phyloP scores from a whole-genome alignment of 2,888 invertebrate species.

The Tipula helvola region DNA sequence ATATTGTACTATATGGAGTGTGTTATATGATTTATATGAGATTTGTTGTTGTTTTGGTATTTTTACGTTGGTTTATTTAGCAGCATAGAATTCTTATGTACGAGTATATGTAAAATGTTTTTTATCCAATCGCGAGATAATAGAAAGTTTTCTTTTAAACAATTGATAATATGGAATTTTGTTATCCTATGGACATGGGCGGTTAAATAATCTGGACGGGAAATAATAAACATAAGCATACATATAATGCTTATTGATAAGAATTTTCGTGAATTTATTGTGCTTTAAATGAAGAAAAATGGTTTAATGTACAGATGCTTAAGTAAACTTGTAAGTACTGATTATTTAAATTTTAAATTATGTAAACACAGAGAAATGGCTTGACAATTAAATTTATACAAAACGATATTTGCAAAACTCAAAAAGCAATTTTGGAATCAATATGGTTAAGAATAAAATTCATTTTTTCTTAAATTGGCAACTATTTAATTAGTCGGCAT shows the following conservation, averaged over 20 bases:
- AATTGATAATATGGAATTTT: neutral
- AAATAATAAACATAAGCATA: neutral
- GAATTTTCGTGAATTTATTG: neutral
- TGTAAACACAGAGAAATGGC: too few species aligned
- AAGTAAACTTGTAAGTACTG: too few species aligned
- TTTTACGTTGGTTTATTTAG: neutral
- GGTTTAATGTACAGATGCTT: too few species aligned
- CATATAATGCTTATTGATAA: neutral
- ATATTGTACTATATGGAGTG: neutral
- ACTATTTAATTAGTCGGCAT: too few species aligned
- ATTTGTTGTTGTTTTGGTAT: neutral
- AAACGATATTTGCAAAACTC: too few species aligned
- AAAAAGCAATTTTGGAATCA: too few species aligned
- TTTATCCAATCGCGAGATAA: neutral
- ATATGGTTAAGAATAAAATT: too few species aligned
- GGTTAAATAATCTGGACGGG: neutral
- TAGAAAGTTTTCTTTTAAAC: neutral
- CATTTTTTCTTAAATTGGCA: too few species aligned
- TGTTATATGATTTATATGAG: neutral
- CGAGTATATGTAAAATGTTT: neutral
- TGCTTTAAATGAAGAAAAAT: neutral
- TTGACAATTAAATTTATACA: too few species aligned
- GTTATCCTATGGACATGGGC: neutral
- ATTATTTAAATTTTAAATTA: too few species aligned
- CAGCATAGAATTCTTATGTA: neutral